These are phyloP conservation scores for Gavialis gangeticus DNA, from an alignment of 2,113 vertebrate species.

Conservation along the genomic window DNA sequence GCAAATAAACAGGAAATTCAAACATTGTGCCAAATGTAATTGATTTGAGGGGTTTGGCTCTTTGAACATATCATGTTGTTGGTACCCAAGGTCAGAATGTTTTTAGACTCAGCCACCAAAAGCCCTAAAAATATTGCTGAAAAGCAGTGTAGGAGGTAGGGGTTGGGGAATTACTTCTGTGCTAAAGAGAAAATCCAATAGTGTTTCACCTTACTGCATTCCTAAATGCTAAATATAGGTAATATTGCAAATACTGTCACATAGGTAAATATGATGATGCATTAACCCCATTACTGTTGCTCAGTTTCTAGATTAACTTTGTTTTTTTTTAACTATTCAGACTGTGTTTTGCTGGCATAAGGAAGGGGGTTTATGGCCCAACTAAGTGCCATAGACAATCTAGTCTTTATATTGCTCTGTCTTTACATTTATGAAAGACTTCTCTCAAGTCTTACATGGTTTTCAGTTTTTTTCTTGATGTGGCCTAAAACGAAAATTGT, in stretches of 20 bases:
- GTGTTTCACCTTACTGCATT: neutral
- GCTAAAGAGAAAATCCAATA: neutral
- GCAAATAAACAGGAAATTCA: conserved; percentile 60
- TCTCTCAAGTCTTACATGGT: neutral
- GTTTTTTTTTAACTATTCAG: neutral
- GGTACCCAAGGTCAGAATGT: conserved; percentile 21
- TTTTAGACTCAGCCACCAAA: neutral
- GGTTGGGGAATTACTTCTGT: conserved; percentile 32
- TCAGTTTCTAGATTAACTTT: neutral
- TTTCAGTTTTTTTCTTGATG: neutral
- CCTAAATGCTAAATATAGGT: neutral
- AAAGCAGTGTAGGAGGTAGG: conserved; percentile 39
- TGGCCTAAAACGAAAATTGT: neutral
- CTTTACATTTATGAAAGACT: neutral
- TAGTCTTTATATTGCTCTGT: neutral
- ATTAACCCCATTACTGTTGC: neutral
- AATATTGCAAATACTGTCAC: neutral
- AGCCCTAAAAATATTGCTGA: neutral
- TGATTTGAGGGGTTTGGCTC: conserved; percentile 26
- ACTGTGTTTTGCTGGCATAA: neutral
- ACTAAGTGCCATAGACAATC: neutral
- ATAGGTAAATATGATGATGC: neutral
- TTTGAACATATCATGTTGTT: neutral
- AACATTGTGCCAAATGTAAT: neutral
- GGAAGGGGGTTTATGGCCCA: neutral